A percentile compares a stretch with the other conserved stretches of the same genome.
phyloP scores from a whole-genome alignment of 2,113 vertebrate species.

The Stictonetta naevosa region DNA sequence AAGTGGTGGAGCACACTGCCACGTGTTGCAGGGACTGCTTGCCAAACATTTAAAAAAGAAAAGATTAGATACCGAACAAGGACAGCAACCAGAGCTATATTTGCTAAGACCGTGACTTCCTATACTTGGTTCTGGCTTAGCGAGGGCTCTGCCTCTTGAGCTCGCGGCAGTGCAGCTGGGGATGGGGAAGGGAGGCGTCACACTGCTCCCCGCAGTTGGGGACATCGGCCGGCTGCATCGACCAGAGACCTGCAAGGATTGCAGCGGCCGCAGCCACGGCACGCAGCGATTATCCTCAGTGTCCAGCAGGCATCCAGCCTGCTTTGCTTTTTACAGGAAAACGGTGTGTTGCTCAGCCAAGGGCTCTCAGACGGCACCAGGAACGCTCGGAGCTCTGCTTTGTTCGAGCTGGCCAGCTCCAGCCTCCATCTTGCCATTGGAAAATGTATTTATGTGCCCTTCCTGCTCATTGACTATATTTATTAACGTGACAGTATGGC shows the following conservation, averaged over 20 bases:
- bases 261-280: fast-evolving
- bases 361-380: not conserved
- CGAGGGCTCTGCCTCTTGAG: not conserved
- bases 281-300: fast-evolving
- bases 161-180: not conserved
- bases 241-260: fast-evolving
- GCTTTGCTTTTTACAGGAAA: not conserved
- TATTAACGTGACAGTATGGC: slow-evolving; percentile 10
- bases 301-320: not conserved
- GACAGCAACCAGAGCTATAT: not conserved
- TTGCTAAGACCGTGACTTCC: not conserved
- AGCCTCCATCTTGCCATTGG: not conserved
- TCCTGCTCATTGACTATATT: not conserved
- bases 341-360: not conserved
- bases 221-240: not conserved
- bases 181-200: not conserved
- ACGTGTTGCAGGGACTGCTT: fast-evolving
- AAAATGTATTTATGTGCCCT: not conserved
- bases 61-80: not conserved
- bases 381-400: not conserved
- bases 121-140: not conserved
- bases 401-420: not conserved
- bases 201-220: not conserved
- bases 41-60: not conserved
- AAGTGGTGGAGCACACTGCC: not conserved